Conservation (phyloP, 2,888 invertebrate genomes). For the Aricia artaxerxes region DNA sequence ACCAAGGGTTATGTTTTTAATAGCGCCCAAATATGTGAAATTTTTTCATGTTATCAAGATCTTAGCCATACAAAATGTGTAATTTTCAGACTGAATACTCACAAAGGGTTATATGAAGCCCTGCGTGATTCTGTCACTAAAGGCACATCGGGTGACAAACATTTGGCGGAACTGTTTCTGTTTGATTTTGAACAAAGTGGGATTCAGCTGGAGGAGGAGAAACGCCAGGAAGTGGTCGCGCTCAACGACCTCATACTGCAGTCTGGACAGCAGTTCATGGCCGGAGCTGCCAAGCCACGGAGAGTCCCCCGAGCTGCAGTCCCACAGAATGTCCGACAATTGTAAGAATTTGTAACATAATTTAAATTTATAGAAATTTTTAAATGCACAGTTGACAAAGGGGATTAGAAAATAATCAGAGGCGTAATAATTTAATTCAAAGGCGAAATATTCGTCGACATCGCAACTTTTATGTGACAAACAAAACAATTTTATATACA, state of each 20-base stretch:
- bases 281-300: conserved; percentile 86
- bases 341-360: conserved; percentile 74
- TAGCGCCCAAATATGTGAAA: background rate
- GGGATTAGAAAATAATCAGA: too few species aligned
- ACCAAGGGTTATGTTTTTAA: background rate
- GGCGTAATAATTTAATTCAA: too few species aligned
- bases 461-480: too few species aligned
- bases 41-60: too few species aligned
- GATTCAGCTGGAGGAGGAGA: conserved; percentile 91
- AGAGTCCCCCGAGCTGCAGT: conserved; percentile 83
- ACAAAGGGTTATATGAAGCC: conserved; percentile 89
- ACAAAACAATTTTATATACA: too few species aligned
- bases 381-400: too few species aligned
- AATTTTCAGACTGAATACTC: conserved; percentile 90
- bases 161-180: conserved; percentile 93
- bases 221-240: conserved; percentile 87
- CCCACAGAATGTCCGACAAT: conserved; percentile 86
- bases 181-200: conserved; percentile 99
- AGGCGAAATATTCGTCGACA: too few species aligned
- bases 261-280: conserved; percentile 91
- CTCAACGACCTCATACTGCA: conserved; percentile 93
- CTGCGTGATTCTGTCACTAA: conserved; percentile 85
- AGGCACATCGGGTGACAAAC: conserved; percentile 91
- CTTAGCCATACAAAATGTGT: background rate
- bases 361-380: too few species aligned